phyloP scores from a whole-genome alignment of 2,888 invertebrate genomes.

The Cyrtodaria siliqua region DNA sequence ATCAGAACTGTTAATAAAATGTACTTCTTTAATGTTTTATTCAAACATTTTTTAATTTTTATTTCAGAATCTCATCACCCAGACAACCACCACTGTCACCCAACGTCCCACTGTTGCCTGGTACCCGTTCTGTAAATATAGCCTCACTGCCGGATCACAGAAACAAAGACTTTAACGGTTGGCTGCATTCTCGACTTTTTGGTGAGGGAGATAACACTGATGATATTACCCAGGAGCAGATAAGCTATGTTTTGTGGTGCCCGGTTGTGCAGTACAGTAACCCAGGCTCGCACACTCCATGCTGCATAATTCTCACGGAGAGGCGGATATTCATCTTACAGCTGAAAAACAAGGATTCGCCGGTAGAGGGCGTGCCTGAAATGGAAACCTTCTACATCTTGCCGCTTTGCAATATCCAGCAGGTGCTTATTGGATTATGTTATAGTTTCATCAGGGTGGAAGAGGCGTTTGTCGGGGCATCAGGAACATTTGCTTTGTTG shows the following conservation, averaged over 20 bases:
- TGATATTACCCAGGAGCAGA: constrained; percentile 57
- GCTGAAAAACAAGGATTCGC: constrained; percentile 66
- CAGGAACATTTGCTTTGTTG: constrained; percentile 81
- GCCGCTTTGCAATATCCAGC: constrained; percentile 81
- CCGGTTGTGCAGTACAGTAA: constrained; percentile 76
- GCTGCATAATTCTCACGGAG: constrained; percentile 79
- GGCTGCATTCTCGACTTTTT: constrained; percentile 73
- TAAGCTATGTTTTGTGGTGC: constrained; percentile 81
- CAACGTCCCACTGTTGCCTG: constrained; percentile 5
- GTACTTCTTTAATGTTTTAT: no score
- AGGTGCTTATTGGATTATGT: constrained; percentile 80
- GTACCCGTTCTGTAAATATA: constrained; percentile 49
- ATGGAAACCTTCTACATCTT: constrained; percentile 81
- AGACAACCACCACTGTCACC: constrained; percentile 4
- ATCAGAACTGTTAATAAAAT: no score
- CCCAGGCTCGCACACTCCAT: constrained; percentile 68
- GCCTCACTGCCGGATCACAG: constrained; percentile 65
- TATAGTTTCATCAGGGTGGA: constrained; percentile 81
- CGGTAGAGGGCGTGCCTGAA: constrained; percentile 75
- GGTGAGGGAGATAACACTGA: constrained; percentile 46
- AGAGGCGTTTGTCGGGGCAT: constrained; percentile 82
- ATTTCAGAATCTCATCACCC: constrained; percentile 16
- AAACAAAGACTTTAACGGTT: constrained; percentile 65
- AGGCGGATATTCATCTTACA: constrained; percentile 76
- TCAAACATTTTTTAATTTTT: no score